These are phyloP conservation scores for Halcyon leucocephala DNA, from an alignment of 2,797 vertebrate genomes.

Conservation along the genomic window DNA sequence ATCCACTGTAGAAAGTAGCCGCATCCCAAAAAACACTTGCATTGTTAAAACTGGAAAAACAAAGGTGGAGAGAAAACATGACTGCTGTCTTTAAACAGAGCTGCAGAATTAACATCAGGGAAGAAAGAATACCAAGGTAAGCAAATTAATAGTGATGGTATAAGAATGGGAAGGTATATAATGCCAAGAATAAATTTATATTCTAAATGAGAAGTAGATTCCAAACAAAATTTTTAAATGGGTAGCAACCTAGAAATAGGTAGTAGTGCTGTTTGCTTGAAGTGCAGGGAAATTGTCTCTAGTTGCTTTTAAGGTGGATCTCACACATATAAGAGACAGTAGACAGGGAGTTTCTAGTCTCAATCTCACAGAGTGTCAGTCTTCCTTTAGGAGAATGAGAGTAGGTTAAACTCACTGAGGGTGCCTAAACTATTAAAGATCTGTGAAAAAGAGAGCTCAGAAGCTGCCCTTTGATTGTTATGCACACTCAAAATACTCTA, in stretches of 20 bases:
- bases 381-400: background rate
- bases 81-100: background rate
- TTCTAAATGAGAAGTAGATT: constrained; percentile 6
- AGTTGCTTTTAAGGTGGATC: background rate
- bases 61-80: background rate
- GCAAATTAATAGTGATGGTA: background rate
- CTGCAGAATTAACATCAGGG: background rate
- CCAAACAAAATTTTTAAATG: background rate
- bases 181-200: background rate
- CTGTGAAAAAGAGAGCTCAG: background rate
- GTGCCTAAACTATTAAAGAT: background rate
- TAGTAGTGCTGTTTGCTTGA: background rate
- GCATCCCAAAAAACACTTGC: background rate
- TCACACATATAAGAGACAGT: background rate
- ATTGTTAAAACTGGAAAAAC: background rate
- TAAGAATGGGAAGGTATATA: background rate
- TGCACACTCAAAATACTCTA: background rate
- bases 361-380: background rate
- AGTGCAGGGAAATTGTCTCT: background rate
- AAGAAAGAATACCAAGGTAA: background rate
- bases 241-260: background rate
- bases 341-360: background rate
- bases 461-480: background rate
- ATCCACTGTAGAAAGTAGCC: background rate
- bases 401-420: background rate